phyloP scores from a whole-genome alignment of 2,113 vertebrate genomes.

The Lamprotornis superbus region DNA sequence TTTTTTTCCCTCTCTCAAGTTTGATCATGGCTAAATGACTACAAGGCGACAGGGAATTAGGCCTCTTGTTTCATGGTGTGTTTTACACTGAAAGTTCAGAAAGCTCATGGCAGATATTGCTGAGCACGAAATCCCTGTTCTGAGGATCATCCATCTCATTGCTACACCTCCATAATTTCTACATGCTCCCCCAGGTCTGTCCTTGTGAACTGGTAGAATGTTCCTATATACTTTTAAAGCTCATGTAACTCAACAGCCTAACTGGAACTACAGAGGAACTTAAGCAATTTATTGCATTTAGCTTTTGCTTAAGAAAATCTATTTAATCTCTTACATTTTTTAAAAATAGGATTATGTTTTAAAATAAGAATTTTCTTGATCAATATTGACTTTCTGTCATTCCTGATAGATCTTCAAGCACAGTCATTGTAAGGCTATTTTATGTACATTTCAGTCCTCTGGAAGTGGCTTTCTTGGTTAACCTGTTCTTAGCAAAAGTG shows the following conservation, averaged over 20 bases:
- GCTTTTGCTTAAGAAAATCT: neutral
- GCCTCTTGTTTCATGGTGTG: neutral
- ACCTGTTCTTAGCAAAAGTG: neutral
- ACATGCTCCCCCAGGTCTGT: neutral
- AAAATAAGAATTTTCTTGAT: neutral
- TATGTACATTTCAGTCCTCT: neutral
- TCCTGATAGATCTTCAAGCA: neutral
- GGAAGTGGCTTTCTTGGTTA: neutral
- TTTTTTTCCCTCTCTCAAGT: neutral
- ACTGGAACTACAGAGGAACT: neutral
- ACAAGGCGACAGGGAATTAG: neutral
- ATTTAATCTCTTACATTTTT: neutral
- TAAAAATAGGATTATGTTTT: neutral
- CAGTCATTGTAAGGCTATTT: neutral
- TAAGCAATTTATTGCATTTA: neutral
- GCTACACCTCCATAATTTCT: neutral
- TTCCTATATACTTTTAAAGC: neutral
- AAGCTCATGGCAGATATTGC: neutral
- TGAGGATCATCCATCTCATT: neutral
- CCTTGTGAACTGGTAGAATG: neutral
- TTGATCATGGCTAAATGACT: neutral
- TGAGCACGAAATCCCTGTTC: neutral
- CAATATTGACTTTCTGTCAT: neutral
- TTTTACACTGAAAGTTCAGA: neutral
- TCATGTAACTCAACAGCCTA: neutral